phyloP scores from a whole-genome alignment of 2,113 vertebrate genomes.

The Nerophis ophidion region DNA sequence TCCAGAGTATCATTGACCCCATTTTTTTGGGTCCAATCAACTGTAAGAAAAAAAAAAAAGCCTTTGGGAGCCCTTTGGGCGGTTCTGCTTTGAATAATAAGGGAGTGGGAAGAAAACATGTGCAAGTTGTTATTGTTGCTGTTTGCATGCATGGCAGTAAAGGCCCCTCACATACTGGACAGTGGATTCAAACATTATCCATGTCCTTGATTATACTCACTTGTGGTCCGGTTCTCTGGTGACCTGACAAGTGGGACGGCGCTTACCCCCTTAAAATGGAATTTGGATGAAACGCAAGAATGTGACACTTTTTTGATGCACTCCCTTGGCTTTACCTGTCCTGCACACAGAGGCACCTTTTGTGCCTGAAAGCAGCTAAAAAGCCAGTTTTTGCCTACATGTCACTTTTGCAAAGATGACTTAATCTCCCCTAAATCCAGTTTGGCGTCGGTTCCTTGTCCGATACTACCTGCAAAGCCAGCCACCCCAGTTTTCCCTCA shows the following conservation, averaged over 20 bases:
- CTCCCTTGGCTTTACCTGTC: slow-evolving; percentile 43
- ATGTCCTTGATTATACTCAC: background rate
- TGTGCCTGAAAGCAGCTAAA: slow-evolving; percentile 5
- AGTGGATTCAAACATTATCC: background rate
- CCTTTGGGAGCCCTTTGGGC: too few species aligned
- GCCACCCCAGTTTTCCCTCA: too few species aligned
- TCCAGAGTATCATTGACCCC: slow-evolving; percentile 31
- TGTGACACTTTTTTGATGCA: slow-evolving; percentile 40
- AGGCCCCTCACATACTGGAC: background rate
- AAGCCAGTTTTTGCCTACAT: background rate
- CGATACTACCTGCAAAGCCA: too few species aligned
- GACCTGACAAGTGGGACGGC: too few species aligned
- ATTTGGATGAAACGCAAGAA: slow-evolving; percentile 63
- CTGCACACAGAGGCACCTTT: slow-evolving; percentile 47
- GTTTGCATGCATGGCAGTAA: too few species aligned
- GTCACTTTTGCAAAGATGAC: background rate
- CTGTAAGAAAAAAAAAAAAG: background rate
- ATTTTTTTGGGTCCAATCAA: background rate
- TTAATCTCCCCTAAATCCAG: too few species aligned
- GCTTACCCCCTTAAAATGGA: slow-evolving; percentile 15
- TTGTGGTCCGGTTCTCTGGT: background rate
- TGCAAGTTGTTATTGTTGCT: too few species aligned
- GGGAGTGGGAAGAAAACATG: too few species aligned
- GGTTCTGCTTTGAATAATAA: too few species aligned
- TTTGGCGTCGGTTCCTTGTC: too few species aligned